Base-by-base conservation (phyloP, 2,797 vertebrate genomes). In the Balearica regulorum region DNA sequence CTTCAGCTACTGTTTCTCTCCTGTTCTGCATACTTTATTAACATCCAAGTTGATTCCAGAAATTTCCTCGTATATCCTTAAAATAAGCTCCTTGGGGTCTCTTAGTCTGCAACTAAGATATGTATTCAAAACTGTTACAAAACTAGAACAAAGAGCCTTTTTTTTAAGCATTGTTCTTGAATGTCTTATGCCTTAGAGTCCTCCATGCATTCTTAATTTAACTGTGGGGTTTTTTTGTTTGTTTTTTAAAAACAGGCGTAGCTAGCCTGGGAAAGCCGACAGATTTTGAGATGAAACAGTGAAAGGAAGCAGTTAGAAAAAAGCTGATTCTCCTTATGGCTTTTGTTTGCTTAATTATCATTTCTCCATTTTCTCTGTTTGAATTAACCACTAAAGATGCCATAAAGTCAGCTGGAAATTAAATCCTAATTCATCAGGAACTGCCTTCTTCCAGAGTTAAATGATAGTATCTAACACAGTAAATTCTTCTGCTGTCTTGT, bases 321-420 rank as follows among this genome's bases (percentile, higher is more conserved):
- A 89, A 80, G 19, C 49, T 37, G 15, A 51, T 88, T 92, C 58
- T 89, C 61, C 13, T 87, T 82, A 28, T 20, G 62, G 90, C 82
- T 93, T 94, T 95, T 94, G 69, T 92, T 95, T 91, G 90, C 88
- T 82, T 82, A 89, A 89, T 93, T 93, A 44, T 64, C 0, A 18
- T 89, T 87, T 85, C 39, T 87, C n/a, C 44, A 37, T 92, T 91
- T 91, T 85, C n/a, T 81, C 41, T 79, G 29, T 72, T 89, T 93
- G 61, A 35, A 64, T 26, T 96, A 91, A 93, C 70, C 49, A 53
- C 80, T 90, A 48, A 90, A 61, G 84, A 84, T 73, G 62, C 80
- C 83, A 60, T 68, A 68, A 85, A 90, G 68, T 43, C 88, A 91
- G 92, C 62, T 93, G 86, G 90, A 95, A 94, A 69, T 66, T 61